Base-by-base conservation (phyloP, 2,113 vertebrate species). In the Phalacrocorax pelagicus region DNA sequence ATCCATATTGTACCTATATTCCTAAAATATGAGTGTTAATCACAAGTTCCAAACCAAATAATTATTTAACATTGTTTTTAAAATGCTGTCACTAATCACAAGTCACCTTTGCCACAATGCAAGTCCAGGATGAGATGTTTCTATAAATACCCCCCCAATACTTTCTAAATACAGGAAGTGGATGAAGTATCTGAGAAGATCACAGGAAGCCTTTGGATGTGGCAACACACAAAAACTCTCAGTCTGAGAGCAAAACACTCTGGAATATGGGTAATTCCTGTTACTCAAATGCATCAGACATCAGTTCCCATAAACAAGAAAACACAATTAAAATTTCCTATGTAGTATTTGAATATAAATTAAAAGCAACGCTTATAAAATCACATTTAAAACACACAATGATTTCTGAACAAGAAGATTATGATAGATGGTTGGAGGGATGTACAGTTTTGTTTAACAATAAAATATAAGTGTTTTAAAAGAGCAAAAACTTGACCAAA, bases 301-400 rank as follows among this genome's bases (percentile, higher is more conserved):
- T 42, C 17, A 63, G 9, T 42, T 73, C 44, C 72, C 15, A 77
- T n/a, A 83, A 63, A 36, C 12, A 88, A 81, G 26, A 82, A 75
- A 83, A 92, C 32, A 65, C 5, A 88, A 58, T 6, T 38, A 36
- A 11, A 34, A 61, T 73, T 77, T 78, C 7, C 11, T n/a, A 8
- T 9, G 3, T 15, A 75, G 40, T 52, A 90, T 61, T 30, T 77
- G 9, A 88, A 77, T 32, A 54, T 8, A 83, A 86, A 87, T 81
- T 16, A 62, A 88, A 70, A 86, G 22, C 12, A 69, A 81, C 1
- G 0, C 3, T 77, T 66, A 44, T 2, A 65, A 81, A 91, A 84
- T 54, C n/a, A 78, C 21, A 73, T 62, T 0, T 0, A 49, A 91
- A 62, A 59, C 8, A 0, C 0, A 1, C 22, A 47, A 29, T 40